phyloP scores from a whole-genome alignment of 2,113 vertebrate genomes.

The Orientallactaga bullata region DNA sequence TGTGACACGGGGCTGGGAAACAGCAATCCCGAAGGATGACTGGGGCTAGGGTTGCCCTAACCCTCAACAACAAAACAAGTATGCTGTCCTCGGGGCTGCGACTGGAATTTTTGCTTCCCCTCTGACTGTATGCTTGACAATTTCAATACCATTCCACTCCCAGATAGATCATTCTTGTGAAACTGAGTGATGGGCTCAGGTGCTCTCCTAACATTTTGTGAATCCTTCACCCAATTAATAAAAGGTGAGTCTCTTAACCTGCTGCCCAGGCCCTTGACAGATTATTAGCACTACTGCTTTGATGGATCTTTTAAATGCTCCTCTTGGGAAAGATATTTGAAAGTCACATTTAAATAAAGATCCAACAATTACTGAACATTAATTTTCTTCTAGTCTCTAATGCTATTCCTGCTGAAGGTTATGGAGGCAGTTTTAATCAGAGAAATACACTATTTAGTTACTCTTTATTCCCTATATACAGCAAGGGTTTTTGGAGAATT shows the following conservation, averaged over 20 bases:
- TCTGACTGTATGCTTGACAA: slow-evolving; percentile 25
- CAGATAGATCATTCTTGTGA: neutral
- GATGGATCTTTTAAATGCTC: slow-evolving; percentile 77
- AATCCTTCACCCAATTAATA: slow-evolving; percentile 76
- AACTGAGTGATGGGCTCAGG: slow-evolving; percentile 59
- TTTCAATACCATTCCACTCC: slow-evolving; percentile 47
- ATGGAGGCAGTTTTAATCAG: slow-evolving; percentile 72
- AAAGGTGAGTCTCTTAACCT: slow-evolving; percentile 76
- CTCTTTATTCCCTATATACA: slow-evolving; percentile 41
- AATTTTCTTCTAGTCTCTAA: slow-evolving; percentile 75
- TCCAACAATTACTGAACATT: slow-evolving; percentile 79
- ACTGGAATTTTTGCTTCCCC: neutral
- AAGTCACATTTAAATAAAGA: slow-evolving; percentile 85
- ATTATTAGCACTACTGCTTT: slow-evolving; percentile 74
- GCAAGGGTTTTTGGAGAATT: neutral
- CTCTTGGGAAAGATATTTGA: slow-evolving; percentile 82
- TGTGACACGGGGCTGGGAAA: neutral
- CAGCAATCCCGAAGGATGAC: neutral
- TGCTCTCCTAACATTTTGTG: slow-evolving; percentile 52
- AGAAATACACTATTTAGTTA: slow-evolving; percentile 78
- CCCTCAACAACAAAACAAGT: neutral
- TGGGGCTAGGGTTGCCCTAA: neutral
- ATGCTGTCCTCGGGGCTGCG: neutral
- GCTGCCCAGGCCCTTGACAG: slow-evolving; percentile 72
- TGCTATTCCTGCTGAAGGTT: slow-evolving; percentile 78